Evolutionary conservation across 2,797 vertebrate species (phyloP).

Genomic region (Micromesistius poutassou): DNA sequence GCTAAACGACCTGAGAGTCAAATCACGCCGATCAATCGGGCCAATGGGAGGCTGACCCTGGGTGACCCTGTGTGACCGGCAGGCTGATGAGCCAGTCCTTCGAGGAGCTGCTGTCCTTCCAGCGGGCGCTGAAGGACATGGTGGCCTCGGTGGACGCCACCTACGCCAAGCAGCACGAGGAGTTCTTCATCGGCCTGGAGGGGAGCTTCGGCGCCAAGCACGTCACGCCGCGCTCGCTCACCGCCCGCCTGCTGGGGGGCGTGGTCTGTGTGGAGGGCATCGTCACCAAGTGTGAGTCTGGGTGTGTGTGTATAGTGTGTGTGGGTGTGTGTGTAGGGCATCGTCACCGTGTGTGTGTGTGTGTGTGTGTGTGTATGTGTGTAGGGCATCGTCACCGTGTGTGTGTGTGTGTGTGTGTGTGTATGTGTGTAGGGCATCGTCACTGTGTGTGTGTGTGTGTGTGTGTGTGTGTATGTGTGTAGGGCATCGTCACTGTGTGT

Average conservation of each 20-base stretch:
- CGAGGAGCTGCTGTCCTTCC: constrained; percentile 89
- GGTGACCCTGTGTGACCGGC: constrained; percentile 8
- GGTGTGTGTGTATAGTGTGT: not conserved
- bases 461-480: no score
- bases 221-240: constrained; percentile 88
- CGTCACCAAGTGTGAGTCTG: constrained; percentile 89
- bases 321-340: no score
- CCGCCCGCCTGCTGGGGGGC: constrained; percentile 87
- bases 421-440: no score
- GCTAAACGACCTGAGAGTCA: no score
- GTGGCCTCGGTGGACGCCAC: constrained; percentile 89
- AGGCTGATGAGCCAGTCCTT: constrained; percentile 90
- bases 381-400: no score
- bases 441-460: no score
- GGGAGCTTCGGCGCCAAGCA: constrained; percentile 96
- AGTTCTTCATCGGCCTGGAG: constrained; percentile 92
- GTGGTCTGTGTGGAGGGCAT: constrained; percentile 96
- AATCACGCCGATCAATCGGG: no score
- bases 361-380: no score
- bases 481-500: no score
- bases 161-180: constrained; percentile 93
- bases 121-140: constrained; percentile 88
- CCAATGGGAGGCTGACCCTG: no score
- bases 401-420: no score
- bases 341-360: no score